Percentiles rank a stretch among this genome's conserved stretches.
Evolutionary conservation across 2,113 vertebrate species (phyloP).

Genomic region (Dromaius novaehollandiae): DNA sequence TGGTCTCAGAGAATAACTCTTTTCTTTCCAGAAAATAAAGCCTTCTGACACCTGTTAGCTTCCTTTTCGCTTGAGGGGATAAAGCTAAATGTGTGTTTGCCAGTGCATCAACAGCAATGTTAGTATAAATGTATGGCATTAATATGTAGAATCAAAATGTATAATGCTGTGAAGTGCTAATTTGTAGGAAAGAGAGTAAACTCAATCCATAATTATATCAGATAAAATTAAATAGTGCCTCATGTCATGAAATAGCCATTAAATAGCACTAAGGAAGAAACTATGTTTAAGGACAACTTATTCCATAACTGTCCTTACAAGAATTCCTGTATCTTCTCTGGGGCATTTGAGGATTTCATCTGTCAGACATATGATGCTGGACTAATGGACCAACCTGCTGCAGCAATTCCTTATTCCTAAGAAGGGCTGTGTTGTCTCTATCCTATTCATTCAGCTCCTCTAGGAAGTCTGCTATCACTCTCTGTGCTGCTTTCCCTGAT

Average conservation of each 20-base stretch:
- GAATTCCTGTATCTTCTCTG: neutral
- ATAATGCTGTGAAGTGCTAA: neutral
- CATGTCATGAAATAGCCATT: accelerated
- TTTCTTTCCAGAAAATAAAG: neutral
- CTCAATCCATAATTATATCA: neutral
- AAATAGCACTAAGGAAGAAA: accelerated
- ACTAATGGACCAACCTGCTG: neutral
- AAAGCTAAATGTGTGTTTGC: neutral
- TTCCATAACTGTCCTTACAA: neutral
- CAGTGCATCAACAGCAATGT: neutral
- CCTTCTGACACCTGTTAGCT: neutral
- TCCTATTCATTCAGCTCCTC: accelerated
- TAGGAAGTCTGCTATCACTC: accelerated
- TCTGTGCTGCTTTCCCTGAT: neutral
- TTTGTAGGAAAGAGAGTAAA: neutral
- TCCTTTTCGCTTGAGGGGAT: neutral
- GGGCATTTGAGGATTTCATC: neutral
- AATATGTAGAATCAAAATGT: neutral
- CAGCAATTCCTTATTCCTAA: neutral
- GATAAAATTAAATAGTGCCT: neutral
- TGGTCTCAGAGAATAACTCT: neutral
- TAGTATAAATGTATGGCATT: neutral
- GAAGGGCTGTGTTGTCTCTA: neutral
- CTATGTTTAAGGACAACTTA: neutral
- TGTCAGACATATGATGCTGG: neutral